Evolutionary conservation across 2,888 invertebrate species (phyloP).

Genomic region (Gryllus longicercus): DNA sequence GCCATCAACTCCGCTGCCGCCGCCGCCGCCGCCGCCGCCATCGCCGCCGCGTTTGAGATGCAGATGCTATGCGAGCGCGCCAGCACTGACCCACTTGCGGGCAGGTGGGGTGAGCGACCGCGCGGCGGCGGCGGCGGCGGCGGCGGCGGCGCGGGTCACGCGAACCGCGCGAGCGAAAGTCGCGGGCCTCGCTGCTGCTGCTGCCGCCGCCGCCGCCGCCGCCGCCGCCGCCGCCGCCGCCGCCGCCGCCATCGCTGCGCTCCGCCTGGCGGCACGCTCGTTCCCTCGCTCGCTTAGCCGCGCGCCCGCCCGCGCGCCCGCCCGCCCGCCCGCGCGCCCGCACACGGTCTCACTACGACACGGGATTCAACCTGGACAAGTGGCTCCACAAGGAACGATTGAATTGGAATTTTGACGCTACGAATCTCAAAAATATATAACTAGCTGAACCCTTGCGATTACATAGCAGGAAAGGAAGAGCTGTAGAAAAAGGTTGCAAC

Average conservation of each 20-base stretch:
- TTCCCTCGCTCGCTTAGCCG: neutral
- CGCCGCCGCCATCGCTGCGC: neutral
- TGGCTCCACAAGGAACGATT: no score
- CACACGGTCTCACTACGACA: neutral
- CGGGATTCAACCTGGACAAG: no score
- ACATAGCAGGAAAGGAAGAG: no score
- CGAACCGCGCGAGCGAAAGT: neutral
- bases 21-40: neutral
- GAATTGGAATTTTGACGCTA: no score
- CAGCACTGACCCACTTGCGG: conserved; percentile 29
- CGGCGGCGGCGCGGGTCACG: neutral
- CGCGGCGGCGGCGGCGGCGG: neutral
- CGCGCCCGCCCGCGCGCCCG: no score
- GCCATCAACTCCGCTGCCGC: no score
- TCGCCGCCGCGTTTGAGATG: neutral
- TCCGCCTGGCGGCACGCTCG: neutral
- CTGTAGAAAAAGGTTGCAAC: no score
- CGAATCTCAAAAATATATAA: no score
- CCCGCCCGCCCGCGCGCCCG: no score
- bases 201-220: neutral
- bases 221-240: neutral
- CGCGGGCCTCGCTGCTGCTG: neutral
- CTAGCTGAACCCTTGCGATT: no score
- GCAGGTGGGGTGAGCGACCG: conserved; percentile 28
- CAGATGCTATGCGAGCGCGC: conserved; percentile 18